phyloP scores from a whole-genome alignment of 1,140 invertebrate species.

The Drosophila lacertosa region DNA sequence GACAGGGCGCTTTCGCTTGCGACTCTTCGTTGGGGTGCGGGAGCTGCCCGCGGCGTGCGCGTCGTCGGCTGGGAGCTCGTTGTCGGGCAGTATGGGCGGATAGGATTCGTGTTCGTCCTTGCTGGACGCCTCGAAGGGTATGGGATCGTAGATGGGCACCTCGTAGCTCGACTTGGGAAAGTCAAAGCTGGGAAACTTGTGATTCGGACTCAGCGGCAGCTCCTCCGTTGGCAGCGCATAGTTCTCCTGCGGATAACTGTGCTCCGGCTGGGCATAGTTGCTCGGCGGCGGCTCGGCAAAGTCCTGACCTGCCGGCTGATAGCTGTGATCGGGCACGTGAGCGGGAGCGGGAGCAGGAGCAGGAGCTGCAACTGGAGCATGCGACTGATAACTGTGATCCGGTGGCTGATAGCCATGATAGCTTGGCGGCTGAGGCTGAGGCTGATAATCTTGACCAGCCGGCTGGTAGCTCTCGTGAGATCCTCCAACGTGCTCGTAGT shows the following conservation, averaged over 20 bases:
- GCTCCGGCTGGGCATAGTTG: conserved; percentile 11
- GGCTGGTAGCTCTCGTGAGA: conserved; percentile 5
- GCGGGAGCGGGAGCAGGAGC: conserved; percentile 12
- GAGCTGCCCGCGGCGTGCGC: conserved; percentile 57
- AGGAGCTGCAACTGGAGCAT: conserved; percentile 12
- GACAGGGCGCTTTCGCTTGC: conserved; percentile 52
- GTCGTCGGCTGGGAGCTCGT: conserved; percentile 51
- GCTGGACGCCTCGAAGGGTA: conserved; percentile 74
- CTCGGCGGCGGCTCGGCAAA: conserved; percentile 20
- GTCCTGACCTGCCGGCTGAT: conserved; percentile 14
- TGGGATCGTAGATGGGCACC: conserved; percentile 80
- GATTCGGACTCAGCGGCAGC: conserved; percentile 67
- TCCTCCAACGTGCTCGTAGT: no score
- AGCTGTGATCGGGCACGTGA: conserved; percentile 15
- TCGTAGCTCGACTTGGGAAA: conserved; percentile 81
- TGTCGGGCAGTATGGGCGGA: conserved; percentile 56
- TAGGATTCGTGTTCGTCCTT: conserved; percentile 71
- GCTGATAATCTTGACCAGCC: neutral
- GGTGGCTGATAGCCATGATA: neutral
- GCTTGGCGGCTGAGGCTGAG: neutral
- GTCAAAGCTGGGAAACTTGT: conserved; percentile 73
- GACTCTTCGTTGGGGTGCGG: conserved; percentile 31
- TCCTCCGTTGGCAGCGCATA: conserved; percentile 66
- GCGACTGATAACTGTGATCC: neutral
- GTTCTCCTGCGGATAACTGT: conserved; percentile 58